A percentile compares a stretch with the other conserved stretches of the same genome.
Evolutionary conservation across 2,113 vertebrate genomes (phyloP).

Genomic region (Sporophila hypoxantha): DNA sequence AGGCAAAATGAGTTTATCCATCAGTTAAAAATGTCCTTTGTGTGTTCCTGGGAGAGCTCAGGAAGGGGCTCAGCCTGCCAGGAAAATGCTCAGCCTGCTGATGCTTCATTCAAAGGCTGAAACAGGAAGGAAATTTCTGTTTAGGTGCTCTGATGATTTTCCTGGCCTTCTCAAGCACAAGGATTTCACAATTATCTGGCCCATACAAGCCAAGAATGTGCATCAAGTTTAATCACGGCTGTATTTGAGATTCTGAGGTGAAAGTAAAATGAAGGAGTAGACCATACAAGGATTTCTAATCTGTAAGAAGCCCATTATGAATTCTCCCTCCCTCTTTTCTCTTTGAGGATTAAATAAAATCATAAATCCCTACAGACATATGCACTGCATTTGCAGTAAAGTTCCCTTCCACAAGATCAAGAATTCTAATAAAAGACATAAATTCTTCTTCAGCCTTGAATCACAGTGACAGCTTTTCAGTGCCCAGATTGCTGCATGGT

Average conservation of each 20-base stretch:
- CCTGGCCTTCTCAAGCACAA: neutral
- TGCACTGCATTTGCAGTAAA: neutral
- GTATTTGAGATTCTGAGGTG: neutral
- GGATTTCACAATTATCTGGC: neutral
- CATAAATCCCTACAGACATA: neutral
- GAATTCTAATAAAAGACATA: conserved; percentile 25
- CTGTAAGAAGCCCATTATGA: neutral
- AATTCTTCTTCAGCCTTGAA: conserved; percentile 12
- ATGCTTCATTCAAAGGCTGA: neutral
- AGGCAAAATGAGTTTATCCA: neutral
- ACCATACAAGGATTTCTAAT: neutral
- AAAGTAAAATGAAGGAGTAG: neutral
- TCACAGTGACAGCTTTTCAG: neutral
- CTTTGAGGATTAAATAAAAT: conserved; percentile 13
- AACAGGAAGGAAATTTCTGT: neutral
- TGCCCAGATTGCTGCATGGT: neutral
- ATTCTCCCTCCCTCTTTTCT: neutral
- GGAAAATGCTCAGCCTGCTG: neutral
- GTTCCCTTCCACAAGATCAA: conserved; percentile 9
- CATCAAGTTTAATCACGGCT: neutral
- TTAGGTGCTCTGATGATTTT: neutral
- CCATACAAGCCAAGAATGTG: neutral
- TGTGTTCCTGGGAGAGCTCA: neutral
- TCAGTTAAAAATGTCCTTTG: neutral
- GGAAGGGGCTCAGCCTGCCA: neutral